A percentile compares a stretch with the other conserved stretches of the same genome.
Evolutionary conservation across 1,140 invertebrate genomes (phyloP).

Genomic region (Anagrus nilaparvatae): DNA sequence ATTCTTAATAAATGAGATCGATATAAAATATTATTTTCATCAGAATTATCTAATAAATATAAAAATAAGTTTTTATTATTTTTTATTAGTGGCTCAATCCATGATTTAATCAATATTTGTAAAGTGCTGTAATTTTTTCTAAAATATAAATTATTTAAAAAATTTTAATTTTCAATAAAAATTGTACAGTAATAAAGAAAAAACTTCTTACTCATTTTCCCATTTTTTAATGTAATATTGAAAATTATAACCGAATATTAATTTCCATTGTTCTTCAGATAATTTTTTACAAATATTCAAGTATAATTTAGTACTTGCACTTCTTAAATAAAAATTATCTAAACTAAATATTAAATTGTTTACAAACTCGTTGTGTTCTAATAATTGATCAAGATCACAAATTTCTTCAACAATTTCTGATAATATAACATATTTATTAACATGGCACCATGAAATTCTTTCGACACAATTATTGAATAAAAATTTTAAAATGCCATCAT

Average conservation of each 20-base stretch:
- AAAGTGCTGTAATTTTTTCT: constrained; percentile 25
- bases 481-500: constrained; percentile 22
- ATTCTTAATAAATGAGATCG: constrained; percentile 23
- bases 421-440: constrained; percentile 31
- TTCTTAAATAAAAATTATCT: constrained; percentile 23
- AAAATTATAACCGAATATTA: constrained; percentile 18
- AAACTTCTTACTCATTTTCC: constrained; percentile 26
- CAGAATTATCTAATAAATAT: constrained; percentile 20
- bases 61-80: constrained; percentile 18
- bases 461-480: constrained; percentile 21
- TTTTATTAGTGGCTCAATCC: constrained; percentile 25
- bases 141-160: constrained; percentile 13
- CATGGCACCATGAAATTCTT: constrained; percentile 30
- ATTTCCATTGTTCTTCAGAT: constrained; percentile 22
- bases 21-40: constrained; percentile 12
- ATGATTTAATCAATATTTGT: constrained; percentile 25
- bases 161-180: constrained; percentile 6
- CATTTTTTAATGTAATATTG: constrained; percentile 19
- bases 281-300: constrained; percentile 23
- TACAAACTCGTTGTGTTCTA: too few species aligned
- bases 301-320: constrained; percentile 27
- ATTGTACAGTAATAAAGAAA: too few species aligned
- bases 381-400: too few species aligned
- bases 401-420: constrained; percentile 24
- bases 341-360: constrained; percentile 22